These are phyloP conservation scores for Nomada ruficornis DNA, from an alignment of 2,888 invertebrate species.

Conservation along the genomic window DNA sequence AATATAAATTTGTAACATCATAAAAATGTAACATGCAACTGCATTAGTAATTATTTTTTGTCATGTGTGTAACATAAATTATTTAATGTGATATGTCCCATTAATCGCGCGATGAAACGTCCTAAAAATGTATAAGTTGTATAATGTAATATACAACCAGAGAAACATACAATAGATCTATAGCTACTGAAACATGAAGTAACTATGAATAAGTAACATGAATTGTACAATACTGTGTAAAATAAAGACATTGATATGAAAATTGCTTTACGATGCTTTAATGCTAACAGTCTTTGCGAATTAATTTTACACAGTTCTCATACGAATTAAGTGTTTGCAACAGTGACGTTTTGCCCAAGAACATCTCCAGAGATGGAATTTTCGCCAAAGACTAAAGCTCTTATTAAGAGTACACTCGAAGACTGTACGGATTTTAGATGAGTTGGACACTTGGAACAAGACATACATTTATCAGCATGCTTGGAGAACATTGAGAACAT, in stretches of 20 bases:
- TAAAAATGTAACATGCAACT: too few species aligned
- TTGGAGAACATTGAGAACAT: slow-evolving; percentile 51
- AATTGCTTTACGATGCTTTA: slow-evolving; percentile 32
- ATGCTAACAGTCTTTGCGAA: slow-evolving; percentile 46
- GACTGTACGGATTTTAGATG: slow-evolving; percentile 57
- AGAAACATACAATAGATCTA: not conserved
- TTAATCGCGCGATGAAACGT: slow-evolving; percentile 19
- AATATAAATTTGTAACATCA: slow-evolving; percentile 26
- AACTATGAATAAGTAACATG: slow-evolving; percentile 17
- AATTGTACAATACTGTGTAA: slow-evolving; percentile 13
- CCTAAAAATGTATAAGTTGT: slow-evolving; percentile 9
- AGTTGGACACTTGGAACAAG: slow-evolving; percentile 65
- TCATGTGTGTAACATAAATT: slow-evolving; percentile 47
- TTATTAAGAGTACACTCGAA: slow-evolving; percentile 69
- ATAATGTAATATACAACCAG: slow-evolving; percentile 5
- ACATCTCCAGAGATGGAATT: slow-evolving; percentile 54
- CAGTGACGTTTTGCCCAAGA: slow-evolving; percentile 45
- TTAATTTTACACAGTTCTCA: not conserved
- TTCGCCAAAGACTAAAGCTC: slow-evolving; percentile 68
- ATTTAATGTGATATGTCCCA: slow-evolving; percentile 46
- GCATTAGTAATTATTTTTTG: slow-evolving; percentile 67
- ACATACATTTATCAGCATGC: slow-evolving; percentile 57
- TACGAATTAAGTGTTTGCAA: slow-evolving; percentile 41
- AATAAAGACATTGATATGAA: slow-evolving; percentile 21
- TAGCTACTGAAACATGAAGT: not conserved